Conservation (phyloP, 2,797 vertebrate species). For the Loriculus beryllinus region DNA sequence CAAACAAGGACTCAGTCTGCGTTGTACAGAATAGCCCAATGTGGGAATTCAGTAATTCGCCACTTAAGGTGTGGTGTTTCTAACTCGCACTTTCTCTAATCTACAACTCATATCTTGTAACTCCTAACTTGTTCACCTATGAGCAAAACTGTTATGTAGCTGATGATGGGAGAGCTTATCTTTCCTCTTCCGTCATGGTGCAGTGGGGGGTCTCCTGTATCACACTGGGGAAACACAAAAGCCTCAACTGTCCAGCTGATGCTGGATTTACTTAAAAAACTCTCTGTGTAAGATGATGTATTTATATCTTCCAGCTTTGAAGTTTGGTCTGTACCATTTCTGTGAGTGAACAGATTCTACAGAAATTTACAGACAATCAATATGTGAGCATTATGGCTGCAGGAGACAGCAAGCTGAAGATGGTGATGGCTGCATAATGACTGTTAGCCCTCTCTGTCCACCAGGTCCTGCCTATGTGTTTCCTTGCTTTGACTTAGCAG, state of each 20-base stretch:
- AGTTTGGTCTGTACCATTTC: neutral
- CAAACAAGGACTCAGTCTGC: neutral
- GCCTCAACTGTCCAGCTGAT: neutral
- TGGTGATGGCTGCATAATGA: neutral
- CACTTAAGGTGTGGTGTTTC: neutral
- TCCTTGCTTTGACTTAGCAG: neutral
- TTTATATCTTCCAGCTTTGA: neutral
- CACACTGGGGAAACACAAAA: fast-evolving
- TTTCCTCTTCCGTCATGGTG: neutral
- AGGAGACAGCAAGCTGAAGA: neutral
- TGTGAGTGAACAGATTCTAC: neutral
- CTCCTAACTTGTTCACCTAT: neutral
- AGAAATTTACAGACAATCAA: neutral
- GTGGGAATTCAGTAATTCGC: neutral
- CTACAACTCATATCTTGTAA: neutral
- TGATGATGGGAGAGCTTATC: neutral
- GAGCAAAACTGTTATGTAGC: neutral
- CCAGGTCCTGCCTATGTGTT: neutral
- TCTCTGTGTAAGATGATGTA: neutral
- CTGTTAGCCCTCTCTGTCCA: neutral
- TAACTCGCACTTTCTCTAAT: neutral
- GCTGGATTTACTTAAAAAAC: neutral
- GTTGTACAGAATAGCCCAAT: neutral
- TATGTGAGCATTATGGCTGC: neutral
- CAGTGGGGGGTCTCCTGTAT: neutral